Conservation (phyloP, 1,140 invertebrate genomes). For the Camponotus floridanus region DNA sequence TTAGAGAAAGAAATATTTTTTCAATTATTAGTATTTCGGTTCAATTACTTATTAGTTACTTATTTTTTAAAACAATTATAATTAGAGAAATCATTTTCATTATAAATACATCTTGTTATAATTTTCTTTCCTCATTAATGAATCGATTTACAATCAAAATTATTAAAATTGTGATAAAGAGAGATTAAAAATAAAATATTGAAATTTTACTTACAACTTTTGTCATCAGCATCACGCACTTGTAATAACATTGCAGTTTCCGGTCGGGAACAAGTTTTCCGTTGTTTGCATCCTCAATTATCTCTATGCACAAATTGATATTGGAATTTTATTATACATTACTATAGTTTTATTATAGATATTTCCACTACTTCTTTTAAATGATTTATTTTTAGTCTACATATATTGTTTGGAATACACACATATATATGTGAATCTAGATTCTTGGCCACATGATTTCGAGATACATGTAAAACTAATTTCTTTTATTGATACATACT, state of each 20-base stretch:
- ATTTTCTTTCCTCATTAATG: background rate
- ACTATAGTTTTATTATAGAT: background rate
- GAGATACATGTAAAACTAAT: background rate
- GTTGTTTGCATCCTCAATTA: constrained; percentile 48
- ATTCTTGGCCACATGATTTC: background rate
- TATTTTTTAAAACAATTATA: background rate
- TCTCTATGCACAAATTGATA: constrained; percentile 50
- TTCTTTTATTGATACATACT: constrained; percentile 28
- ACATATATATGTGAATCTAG: background rate
- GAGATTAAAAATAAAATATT: background rate
- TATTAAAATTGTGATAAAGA: no score
- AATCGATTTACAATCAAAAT: background rate
- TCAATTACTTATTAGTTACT: no score
- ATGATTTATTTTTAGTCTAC: background rate
- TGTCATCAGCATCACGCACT: constrained; percentile 68
- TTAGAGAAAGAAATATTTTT: background rate
- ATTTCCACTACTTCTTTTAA: background rate
- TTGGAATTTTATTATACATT: constrained; percentile 3
- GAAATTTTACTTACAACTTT: constrained; percentile 68
- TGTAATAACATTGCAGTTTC: constrained; percentile 69
- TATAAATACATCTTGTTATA: background rate
- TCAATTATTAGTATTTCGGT: no score
- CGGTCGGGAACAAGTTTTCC: constrained; percentile 70
- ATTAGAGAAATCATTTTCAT: background rate
- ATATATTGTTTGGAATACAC: background rate